Evolutionary conservation across 1,140 invertebrate species (phyloP), one percentile per base, ranked within the genome.

Genomic region (Brachionus paranguensis): DNA sequence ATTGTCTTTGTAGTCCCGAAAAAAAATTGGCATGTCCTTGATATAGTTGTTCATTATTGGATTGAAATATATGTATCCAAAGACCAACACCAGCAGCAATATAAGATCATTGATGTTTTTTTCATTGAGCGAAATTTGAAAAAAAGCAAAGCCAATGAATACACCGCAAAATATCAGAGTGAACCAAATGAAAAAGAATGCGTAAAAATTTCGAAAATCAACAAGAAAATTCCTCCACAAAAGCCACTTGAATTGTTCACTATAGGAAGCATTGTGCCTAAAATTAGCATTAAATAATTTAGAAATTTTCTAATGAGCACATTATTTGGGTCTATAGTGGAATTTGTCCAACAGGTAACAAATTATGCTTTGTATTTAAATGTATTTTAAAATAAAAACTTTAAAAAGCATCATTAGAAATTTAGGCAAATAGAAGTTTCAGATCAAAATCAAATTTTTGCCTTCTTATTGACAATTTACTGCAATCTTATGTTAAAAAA

Each of bases 1-100:
- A 24, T 94, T 94, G 27, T 93, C 92, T 84, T 92, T 91, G 85
- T 93, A 92, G 88, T 96, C 94, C 55, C 94, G 89, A 53, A 93
- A 88, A 86, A 95, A 93, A 17, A 95, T 88, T 0, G 94, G 94
- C 81, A 94, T 91, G 86, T 87, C 85, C 1, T n/a, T 29, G 1
- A 68, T 68, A 68, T 27, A 68, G 2, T 27, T 29, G 27, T 68
- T 68, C 29, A 68, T 14, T 4, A 68, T 29, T 37, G 64, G 64
- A 68, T 27, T 27, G 14, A 68, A 27, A 68, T 10, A 68, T 1
- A 68, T 68, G 29, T 27, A 68, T 6, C 64, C 64, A 29, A 68
- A 24, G 2, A 27, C 27, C 27, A 68, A 14, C 0, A 68, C 27
- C 5, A 68, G 17, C 12, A 68, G 4, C 12, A 68, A 27, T 3